These are phyloP conservation scores for Melinaea marsaeus DNA, from an alignment of 2,888 invertebrate species.

Conservation along the genomic window DNA sequence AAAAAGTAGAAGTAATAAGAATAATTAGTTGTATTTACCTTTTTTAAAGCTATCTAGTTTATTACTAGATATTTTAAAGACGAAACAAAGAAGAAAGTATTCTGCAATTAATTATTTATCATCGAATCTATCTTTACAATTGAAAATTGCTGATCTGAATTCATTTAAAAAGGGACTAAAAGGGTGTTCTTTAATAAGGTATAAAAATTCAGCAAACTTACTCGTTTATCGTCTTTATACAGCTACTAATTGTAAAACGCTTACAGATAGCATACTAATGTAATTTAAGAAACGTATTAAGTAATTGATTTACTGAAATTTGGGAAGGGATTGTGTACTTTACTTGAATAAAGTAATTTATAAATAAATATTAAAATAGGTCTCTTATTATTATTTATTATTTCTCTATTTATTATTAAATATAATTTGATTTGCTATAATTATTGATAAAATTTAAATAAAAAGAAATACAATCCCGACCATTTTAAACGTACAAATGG, in stretches of 20 bases:
- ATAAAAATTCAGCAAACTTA: slow-evolving; percentile 42
- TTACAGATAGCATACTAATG: not conserved
- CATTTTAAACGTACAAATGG: slow-evolving; percentile 21
- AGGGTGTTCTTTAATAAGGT: slow-evolving; percentile 41
- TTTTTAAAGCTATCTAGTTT: too few species aligned
- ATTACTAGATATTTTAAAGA: too few species aligned
- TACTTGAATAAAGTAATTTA: too few species aligned
- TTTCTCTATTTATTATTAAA: not conserved
- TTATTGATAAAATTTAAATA: slow-evolving; percentile 11
- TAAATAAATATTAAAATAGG: too few species aligned
- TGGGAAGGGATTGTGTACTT: too few species aligned
- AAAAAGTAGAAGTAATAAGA: too few species aligned
- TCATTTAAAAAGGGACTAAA: slow-evolving; percentile 17
- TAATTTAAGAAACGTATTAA: not conserved
- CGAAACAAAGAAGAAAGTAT: too few species aligned
- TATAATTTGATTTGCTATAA: not conserved
- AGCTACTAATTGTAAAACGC: slow-evolving; percentile 23
- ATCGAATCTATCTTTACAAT: not conserved
- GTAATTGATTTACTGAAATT: too few species aligned
- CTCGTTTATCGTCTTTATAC: slow-evolving; percentile 11
- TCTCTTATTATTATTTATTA: too few species aligned
- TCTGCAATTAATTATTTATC: too few species aligned
- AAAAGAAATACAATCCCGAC: slow-evolving; percentile 13
- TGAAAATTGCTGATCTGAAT: not conserved
- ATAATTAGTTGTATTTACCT: too few species aligned